Base-by-base conservation (phyloP, 2,888 invertebrate species). In the Spatulosminthurus flaviceps region DNA sequence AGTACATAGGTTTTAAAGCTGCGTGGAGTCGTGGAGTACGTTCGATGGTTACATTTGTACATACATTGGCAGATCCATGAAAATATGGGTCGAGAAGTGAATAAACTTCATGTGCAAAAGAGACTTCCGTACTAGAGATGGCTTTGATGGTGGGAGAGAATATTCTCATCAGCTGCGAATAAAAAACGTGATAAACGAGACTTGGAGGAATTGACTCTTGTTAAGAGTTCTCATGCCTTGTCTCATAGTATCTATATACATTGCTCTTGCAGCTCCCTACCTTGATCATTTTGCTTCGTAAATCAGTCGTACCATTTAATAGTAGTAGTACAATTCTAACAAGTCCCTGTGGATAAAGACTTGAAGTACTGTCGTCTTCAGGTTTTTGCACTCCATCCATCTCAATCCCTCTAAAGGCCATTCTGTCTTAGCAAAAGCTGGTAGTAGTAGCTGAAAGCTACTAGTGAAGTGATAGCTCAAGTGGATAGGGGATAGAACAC, bases 21-120 rank as follows among this genome's bases (percentile, higher is more conserved):
- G n/a, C n/a, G n/a, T n/a, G n/a, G n/a, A n/a, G n/a, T n/a, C 70
- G 70, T 70, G 70, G 19, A 42, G 28, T 70, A 41, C 42, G 70
- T 70, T n/a, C 21, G 41, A 41, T 34, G 34, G 69, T 69, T 69
- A 69, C 26, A 70, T 51, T 13, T 13, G 16, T 51, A 51, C n/a
- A n/a, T n/a, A n/a, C 51, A 51, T 51, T 51, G 51, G 51, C 51
- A 51, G 51, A 51, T 51, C 51, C 51, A 51, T 51, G 79, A 41
- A 81, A 84, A 85, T 82, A 82, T 85, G 81, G 85, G 85, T 83
- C 84, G 80, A 83, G 80, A 81, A 79, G 84, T 84, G 84, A 85
- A 85, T 84, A 84, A 84, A 76, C 84, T 85, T 83, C 81, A 81
- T 83, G 83, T 83, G 85, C 82, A 84, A 83, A 85, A 84, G 83